Evolutionary conservation across 1,140 invertebrate genomes (phyloP), one percentile per base, ranked within the genome.

Genomic region (Sitophilus oryzae): DNA sequence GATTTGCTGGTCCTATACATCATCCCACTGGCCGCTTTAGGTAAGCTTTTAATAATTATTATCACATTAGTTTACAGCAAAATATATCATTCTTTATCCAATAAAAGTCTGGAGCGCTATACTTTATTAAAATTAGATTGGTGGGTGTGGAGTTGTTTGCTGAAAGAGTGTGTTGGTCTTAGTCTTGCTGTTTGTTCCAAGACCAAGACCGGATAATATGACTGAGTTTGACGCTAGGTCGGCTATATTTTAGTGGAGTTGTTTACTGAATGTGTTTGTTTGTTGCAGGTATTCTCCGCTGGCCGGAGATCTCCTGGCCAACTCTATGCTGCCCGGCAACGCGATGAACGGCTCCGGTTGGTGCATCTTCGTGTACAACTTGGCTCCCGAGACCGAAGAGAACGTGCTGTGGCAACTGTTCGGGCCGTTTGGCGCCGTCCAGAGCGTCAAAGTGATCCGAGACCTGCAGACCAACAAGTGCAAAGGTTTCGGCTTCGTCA

Each of bases 401-500:
- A 96, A 94, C 74, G 90, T 96, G 36, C 80, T 99, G 48, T 99
- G 96, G 96, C 93, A 98, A 73, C 78, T 99, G 60, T 99, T 99
- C 77, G 96, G 95, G 2, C 96, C 96, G 3, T 99, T 98, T 74
- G 96, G 96, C 51, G 96, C 96, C 55, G 96, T 99, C 51, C 93
- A 98, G 75, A 94, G 89, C 69, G 96, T 98, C 22, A 98, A 98
- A 79, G 90, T 96, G 45, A 96, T 98, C 67, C 85, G 95, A 56
- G 96, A 98, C 77, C 82, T 94, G 67, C 91, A 96, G 74, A 96
- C 95, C 56, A 95, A 96, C 78, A 98, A 98, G 77, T 98, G 96
- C 82, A 98, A 98, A 77, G 96, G 96, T 63, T 98, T 97, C 74
- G 96, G 94, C n/a, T 98, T 98, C 75, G 95, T 99, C 53, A 98